A percentile compares a stretch with the other conserved stretches of the same genome.
phyloP scores from a whole-genome alignment of 2,113 vertebrate genomes.

The Apus apus region DNA sequence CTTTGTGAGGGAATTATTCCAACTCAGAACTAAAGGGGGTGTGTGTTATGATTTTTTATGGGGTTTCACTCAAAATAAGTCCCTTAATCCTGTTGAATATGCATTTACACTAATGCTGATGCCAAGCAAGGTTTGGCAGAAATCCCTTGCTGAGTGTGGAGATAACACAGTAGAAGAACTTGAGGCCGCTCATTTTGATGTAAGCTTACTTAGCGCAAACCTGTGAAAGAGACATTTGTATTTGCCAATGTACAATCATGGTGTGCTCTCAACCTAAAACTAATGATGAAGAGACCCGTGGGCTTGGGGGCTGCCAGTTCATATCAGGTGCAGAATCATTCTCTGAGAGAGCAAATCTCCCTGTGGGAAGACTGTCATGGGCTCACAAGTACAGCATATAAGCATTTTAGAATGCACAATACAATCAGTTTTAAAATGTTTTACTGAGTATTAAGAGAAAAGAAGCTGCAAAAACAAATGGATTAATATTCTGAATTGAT shows the following conservation, averaged over 20 bases:
- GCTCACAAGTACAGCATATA: background rate
- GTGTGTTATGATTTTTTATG: background rate
- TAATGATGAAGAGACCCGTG: background rate
- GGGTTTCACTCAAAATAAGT: background rate
- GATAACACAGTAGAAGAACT: background rate
- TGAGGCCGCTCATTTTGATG: background rate
- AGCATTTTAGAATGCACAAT: background rate
- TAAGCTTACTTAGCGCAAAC: background rate
- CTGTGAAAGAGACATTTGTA: background rate
- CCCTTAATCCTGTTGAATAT: background rate
- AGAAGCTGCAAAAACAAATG: constrained; percentile 39
- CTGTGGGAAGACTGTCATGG: background rate
- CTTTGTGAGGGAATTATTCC: background rate
- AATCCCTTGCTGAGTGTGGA: background rate
- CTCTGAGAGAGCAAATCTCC: background rate
- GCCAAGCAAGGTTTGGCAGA: background rate
- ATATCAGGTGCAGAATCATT: background rate
- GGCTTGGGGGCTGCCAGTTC: background rate
- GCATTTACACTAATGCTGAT: background rate
- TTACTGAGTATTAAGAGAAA: constrained; percentile 24
- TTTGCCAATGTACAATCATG: background rate
- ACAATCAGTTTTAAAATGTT: background rate
- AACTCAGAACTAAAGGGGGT: background rate
- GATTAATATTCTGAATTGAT: constrained; percentile 53
- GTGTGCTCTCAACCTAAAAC: background rate